phyloP scores from a whole-genome alignment of 2,888 invertebrate genomes.

The Tenodera sinensis region DNA sequence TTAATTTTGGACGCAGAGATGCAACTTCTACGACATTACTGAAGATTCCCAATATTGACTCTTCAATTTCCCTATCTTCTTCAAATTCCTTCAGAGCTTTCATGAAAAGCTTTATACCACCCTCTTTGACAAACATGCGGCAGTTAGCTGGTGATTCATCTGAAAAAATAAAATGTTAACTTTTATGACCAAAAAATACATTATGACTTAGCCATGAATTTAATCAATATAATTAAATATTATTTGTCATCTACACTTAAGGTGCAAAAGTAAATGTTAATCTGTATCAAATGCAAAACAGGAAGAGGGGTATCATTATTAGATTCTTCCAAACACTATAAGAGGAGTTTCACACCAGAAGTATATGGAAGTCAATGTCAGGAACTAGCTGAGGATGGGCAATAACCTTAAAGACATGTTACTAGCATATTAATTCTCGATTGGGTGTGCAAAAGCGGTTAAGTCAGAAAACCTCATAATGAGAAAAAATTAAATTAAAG shows the following conservation, averaged over 20 bases:
- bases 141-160: neutral
- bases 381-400: no score
- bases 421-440: no score
- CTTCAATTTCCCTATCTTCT: neutral
- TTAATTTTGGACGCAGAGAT: neutral
- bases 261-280: no score
- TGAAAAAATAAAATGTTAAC: neutral
- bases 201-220: neutral
- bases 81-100: neutral
- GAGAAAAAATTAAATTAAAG: no score
- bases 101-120: neutral
- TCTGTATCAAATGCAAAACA: no score
- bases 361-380: no score
- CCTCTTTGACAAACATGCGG: neutral
- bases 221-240: neutral
- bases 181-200: neutral
- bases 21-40: neutral
- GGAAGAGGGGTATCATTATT: no score
- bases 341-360: no score
- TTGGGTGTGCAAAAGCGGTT: no score
- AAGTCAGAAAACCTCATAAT: no score
- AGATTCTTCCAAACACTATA: no score
- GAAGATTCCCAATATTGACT: neutral
- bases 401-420: no score
- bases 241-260: neutral